These are phyloP conservation scores for Montipora capricornis DNA, from an alignment of 64 coral and sea anemone genomes.

Conservation along the genomic window DNA sequence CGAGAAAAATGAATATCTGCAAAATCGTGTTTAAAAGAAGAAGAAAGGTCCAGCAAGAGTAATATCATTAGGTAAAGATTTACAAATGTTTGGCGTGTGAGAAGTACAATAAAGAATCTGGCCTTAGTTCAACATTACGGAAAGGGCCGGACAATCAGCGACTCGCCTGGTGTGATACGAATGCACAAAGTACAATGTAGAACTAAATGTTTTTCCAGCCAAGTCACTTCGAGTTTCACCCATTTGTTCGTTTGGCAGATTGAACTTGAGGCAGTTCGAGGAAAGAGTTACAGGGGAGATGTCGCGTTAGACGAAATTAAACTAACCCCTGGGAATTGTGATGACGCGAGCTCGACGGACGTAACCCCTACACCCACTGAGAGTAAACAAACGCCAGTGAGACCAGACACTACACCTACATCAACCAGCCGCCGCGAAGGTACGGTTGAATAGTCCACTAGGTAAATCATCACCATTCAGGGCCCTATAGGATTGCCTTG, in stretches of 20 bases:
- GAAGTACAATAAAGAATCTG: too few species aligned
- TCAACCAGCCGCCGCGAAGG: conserved; percentile 18
- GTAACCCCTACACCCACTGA: neutral
- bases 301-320: conserved; percentile 43
- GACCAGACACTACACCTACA: neutral
- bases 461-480: neutral
- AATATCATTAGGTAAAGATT: too few species aligned
- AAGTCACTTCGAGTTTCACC: neutral
- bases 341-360: neutral
- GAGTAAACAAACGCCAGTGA: neutral
- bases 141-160: too few species aligned
- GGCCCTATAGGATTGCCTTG: neutral
- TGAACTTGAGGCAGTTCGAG: conserved; percentile 30
- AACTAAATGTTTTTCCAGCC: neutral
- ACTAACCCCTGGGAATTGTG: conserved; percentile 22
- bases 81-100: too few species aligned
- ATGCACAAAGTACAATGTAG: too few species aligned
- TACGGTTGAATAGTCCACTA: neutral
- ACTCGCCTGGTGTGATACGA: too few species aligned
- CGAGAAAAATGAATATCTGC: too few species aligned
- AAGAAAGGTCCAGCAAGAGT: too few species aligned
- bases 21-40: too few species aligned
- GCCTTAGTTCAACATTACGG: too few species aligned
- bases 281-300: conserved; percentile 18
- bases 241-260: neutral